Evolutionary conservation across 2,113 vertebrate genomes (phyloP).

Genomic region (Oriolus oriolus): DNA sequence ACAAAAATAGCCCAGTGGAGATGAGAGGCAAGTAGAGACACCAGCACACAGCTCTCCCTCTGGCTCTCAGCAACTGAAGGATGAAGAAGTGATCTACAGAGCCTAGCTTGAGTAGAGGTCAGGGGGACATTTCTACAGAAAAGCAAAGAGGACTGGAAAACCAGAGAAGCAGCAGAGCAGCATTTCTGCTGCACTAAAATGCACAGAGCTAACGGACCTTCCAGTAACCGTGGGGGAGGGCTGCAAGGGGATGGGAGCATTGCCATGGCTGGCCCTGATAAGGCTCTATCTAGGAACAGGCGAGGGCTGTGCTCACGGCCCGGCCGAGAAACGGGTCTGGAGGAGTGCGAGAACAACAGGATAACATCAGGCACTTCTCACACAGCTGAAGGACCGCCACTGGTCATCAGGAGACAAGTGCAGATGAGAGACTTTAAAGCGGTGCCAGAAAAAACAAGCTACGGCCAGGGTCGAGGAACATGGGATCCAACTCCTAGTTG

Average conservation of each 20-base stretch:
- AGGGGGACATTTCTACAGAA: neutral
- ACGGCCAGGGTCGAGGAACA: conserved; percentile 40
- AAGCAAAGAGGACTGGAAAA: neutral
- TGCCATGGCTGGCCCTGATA: neutral
- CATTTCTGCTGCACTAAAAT: fast-evolving
- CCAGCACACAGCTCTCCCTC: neutral
- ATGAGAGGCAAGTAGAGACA: neutral
- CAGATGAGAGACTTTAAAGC: conserved; percentile 26
- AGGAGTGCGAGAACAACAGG: conserved; percentile 25
- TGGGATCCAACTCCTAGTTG: conserved; percentile 45
- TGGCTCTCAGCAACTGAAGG: neutral
- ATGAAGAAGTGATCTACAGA: neutral
- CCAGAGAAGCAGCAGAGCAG: neutral
- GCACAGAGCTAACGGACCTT: neutral
- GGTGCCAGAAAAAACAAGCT: conserved; percentile 57
- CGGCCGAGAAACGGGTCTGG: neutral
- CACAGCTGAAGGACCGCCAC: neutral
- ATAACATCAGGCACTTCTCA: conserved; percentile 28
- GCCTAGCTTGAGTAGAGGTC: neutral
- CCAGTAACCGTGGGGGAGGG: neutral
- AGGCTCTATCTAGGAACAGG: conserved; percentile 39
- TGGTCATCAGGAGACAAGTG: conserved; percentile 2
- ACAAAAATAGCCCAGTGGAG: neutral
- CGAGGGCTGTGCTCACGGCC: neutral
- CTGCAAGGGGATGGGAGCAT: neutral